phyloP scores from a whole-genome alignment of 1,140 invertebrate genomes.

The Orchestia grillus region DNA sequence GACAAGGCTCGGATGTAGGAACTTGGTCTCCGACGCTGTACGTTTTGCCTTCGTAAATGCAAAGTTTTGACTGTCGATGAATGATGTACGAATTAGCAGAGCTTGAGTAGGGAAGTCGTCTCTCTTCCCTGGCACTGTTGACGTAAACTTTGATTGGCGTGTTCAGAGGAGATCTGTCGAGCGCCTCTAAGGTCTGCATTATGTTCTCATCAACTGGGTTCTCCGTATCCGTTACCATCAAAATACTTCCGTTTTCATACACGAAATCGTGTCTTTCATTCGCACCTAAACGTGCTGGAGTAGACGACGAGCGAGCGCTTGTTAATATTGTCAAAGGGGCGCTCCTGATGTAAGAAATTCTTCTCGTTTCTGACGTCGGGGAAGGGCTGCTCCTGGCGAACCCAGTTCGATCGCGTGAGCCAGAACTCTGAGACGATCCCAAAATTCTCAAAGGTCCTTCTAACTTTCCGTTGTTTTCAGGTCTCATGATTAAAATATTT shows the following conservation, averaged over 20 bases:
- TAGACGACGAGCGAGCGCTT: background rate
- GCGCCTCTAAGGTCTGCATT: background rate
- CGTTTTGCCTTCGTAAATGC: conserved; percentile 24
- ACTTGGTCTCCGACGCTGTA: conserved; percentile 16
- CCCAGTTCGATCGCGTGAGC: background rate
- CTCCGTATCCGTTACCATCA: background rate
- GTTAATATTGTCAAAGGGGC: background rate
- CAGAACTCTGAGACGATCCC: background rate
- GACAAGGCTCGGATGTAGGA: background rate
- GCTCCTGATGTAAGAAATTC: background rate
- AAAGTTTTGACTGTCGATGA: background rate
- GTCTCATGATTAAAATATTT: background rate
- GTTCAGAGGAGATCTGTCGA: background rate
- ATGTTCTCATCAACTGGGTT: background rate
- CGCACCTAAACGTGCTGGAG: no score
- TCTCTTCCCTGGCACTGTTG: background rate
- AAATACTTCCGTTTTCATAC: background rate
- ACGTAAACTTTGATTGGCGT: conserved; percentile 25
- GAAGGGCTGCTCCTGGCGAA: background rate
- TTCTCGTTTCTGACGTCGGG: background rate
- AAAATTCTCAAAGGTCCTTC: conserved; percentile 20
- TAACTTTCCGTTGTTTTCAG: conserved; percentile 1
- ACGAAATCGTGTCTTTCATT: background rate
- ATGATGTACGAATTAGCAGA: conserved; percentile 35
- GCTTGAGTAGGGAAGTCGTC: background rate